These are phyloP conservation scores for Python bivittatus DNA, from an alignment of 2,113 vertebrate species.

Conservation along the genomic window DNA sequence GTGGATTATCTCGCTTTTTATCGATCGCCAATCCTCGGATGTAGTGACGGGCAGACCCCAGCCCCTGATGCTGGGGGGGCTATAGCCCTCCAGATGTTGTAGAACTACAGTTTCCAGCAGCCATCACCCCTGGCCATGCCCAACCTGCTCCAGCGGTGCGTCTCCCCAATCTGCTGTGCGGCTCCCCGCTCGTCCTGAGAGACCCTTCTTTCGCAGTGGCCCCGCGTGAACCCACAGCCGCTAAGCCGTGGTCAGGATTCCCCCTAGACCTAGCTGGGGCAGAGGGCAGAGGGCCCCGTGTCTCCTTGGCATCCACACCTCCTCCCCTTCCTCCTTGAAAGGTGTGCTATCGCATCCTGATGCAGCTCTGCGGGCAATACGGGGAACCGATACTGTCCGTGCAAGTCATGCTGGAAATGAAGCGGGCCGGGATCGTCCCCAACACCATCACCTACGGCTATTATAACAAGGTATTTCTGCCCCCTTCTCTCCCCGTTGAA, in stretches of 20 bases:
- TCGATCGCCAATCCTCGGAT: too few species aligned
- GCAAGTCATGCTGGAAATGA: conserved; percentile 94
- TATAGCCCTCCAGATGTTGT: too few species aligned
- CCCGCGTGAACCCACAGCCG: background rate
- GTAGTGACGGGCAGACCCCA: too few species aligned
- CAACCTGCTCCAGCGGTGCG: too few species aligned
- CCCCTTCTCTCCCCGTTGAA: background rate
- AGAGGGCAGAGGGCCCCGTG: too few species aligned
- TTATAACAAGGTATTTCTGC: conserved; percentile 88
- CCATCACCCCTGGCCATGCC: too few species aligned
- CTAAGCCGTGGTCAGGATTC: background rate
- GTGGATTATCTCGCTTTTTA: too few species aligned
- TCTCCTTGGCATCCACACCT: background rate
- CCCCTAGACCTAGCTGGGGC: background rate
- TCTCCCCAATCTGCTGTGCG: too few species aligned
- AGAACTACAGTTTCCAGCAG: too few species aligned
- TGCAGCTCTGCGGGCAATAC: conserved; percentile 95
- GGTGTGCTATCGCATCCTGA: conserved; percentile 95
- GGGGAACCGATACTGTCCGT: conserved; percentile 92
- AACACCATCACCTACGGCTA: conserved; percentile 94
- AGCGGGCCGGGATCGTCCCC: conserved; percentile 89
- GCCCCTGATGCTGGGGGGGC: too few species aligned
- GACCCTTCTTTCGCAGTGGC: too few species aligned
- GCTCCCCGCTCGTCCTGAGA: too few species aligned
- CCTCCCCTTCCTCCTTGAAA: conserved; percentile 38